These are phyloP conservation scores for Patiria miniata DNA, from an alignment of 35 echinoderm and acorn worm species.

Conservation along the genomic window DNA sequence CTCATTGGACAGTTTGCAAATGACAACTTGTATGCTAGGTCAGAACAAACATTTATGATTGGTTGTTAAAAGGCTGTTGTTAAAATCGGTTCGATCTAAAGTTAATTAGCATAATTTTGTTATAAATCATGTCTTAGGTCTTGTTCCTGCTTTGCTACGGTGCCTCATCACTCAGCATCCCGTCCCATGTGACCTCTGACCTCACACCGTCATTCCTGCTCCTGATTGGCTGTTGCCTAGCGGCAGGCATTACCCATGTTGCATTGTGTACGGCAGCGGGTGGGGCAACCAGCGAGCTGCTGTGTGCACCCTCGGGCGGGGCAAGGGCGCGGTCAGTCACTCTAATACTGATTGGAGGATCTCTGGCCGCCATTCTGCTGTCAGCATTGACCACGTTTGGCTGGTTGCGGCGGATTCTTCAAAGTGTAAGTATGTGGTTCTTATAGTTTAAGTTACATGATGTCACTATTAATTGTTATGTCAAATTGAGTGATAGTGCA, in stretches of 20 bases:
- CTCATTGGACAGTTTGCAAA: no score
- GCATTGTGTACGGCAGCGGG: constrained; percentile 69
- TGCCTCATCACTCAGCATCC: constrained; percentile 13
- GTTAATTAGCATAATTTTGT: no score
- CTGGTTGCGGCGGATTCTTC: neutral
- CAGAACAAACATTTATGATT: neutral
- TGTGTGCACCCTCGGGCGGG: constrained; percentile 48
- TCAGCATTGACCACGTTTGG: neutral
- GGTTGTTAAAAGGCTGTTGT: neutral
- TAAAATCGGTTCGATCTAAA: neutral
- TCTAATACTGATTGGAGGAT: constrained; percentile 45
- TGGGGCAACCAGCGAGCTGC: constrained; percentile 54
- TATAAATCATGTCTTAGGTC: constrained; percentile 38
- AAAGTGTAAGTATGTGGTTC: neutral
- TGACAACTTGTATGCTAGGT: no score
- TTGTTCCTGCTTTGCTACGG: constrained; percentile 56
- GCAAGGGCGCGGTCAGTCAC: constrained; percentile 28
- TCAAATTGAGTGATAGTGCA: no score
- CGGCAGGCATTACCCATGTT: constrained; percentile 53
- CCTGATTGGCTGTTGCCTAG: constrained; percentile 74
- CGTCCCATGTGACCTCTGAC: neutral
- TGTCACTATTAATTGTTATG: no score
- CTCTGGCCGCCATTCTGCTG: constrained; percentile 29
- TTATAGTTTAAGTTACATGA: no score
- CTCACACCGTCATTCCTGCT: constrained; percentile 33